Conservation (phyloP, 1,140 invertebrate species). For the Drosophila cardini region DNA sequence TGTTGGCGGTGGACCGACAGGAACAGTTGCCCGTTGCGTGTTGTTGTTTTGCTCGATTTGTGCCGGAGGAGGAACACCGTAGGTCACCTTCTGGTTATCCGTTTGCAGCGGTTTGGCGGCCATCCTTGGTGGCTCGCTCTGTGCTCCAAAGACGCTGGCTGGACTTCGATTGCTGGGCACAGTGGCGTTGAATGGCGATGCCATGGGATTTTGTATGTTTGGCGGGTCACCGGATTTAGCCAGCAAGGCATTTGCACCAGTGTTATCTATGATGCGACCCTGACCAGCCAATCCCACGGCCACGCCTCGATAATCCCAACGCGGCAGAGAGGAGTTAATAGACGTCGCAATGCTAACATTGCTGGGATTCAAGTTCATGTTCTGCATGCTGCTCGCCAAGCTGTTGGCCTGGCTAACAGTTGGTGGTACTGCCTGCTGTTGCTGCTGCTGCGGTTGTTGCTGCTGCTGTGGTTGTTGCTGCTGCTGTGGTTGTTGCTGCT, state of each 20-base stretch:
- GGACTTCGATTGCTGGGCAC: constrained; percentile 31
- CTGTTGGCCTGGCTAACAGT: constrained; percentile 22
- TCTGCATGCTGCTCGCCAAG: constrained; percentile 65
- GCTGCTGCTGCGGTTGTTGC: not conserved
- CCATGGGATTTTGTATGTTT: constrained; percentile 47
- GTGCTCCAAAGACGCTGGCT: constrained; percentile 50
- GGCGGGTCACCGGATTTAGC: constrained; percentile 1
- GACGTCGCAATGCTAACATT: constrained; percentile 44
- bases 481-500: not conserved
- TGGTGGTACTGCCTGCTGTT: constrained; percentile 14
- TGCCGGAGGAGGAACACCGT: constrained; percentile 42
- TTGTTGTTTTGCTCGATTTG: constrained; percentile 50
- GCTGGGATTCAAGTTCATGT: constrained; percentile 56
- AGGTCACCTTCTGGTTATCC: constrained; percentile 27
- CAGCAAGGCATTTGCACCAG: constrained; percentile 27
- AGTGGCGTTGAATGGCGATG: constrained; percentile 34
- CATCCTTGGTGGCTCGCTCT: not conserved
- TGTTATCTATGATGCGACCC: constrained; percentile 4
- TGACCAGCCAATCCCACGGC: constrained; percentile 34
- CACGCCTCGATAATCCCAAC: constrained; percentile 53
- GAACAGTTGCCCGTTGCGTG: constrained; percentile 11
- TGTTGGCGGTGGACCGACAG: constrained; percentile 14
- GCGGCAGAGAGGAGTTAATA: not conserved
- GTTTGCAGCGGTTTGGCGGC: constrained; percentile 13
- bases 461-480: constrained; percentile 6